Percentiles rank a stretch among this genome's conserved stretches.
These are phyloP conservation scores for Thomomys bottae DNA, from an alignment of 2,113 vertebrate species.

Conservation along the genomic window DNA sequence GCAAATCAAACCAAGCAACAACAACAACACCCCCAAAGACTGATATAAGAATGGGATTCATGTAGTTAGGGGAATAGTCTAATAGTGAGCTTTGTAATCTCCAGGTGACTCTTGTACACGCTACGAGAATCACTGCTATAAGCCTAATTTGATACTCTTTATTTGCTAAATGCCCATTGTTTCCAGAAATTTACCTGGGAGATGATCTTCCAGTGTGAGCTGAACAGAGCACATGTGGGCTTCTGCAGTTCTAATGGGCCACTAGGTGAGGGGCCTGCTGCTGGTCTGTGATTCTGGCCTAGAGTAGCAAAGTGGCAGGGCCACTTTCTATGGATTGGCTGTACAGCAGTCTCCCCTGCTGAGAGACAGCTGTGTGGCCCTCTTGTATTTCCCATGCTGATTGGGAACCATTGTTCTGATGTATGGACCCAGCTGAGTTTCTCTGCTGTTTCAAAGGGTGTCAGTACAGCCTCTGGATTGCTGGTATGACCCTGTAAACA, in stretches of 20 bases:
- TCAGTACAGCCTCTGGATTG: neutral
- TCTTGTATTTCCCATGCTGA: neutral
- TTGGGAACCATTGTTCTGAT: neutral
- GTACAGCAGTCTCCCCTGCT: neutral
- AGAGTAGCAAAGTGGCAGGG: neutral
- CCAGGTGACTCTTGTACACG: neutral
- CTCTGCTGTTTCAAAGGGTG: neutral
- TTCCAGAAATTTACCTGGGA: neutral
- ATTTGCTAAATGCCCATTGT: neutral
- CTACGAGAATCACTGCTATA: neutral
- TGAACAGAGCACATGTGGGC: neutral
- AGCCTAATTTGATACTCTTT: neutral
- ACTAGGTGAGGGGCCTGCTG: neutral
- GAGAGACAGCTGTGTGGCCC: rapidly evolving
- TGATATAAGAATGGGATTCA: neutral
- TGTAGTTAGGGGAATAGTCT: neutral
- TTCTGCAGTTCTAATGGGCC: neutral
- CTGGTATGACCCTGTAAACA: neutral
- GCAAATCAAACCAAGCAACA: too few species aligned
- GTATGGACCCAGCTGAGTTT: neutral
- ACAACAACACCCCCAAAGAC: neutral
- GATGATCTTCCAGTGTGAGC: neutral
- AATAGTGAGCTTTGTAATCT: neutral
- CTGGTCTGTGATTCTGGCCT: neutral
- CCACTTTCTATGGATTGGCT: too few species aligned